Conservation (phyloP, 1,140 invertebrate species). For the Leguminivora glycinivorella region DNA sequence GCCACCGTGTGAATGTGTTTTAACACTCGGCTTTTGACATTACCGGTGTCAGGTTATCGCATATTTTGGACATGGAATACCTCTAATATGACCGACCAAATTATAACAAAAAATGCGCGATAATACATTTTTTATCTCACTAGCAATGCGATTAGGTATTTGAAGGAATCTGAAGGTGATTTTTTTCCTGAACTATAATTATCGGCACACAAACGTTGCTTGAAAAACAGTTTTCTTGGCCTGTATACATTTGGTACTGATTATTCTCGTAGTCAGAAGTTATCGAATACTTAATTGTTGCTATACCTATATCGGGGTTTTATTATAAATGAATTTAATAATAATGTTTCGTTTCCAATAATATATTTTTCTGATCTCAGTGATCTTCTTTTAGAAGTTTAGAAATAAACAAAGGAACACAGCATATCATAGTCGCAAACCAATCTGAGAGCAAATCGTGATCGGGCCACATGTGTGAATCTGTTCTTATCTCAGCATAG, state of each 20-base stretch:
- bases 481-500: slow-evolving; percentile 54
- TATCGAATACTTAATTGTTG: no score
- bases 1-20: slow-evolving; percentile 74
- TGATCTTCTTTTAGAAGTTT: no score
- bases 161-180: not conserved
- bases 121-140: not conserved
- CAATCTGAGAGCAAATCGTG: slow-evolving; percentile 44
- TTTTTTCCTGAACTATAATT: slow-evolving; percentile 2
- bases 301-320: no score
- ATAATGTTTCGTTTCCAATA: no score
- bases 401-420: no score
- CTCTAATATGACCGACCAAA: slow-evolving; percentile 56
- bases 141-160: not conserved
- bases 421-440: slow-evolving; percentile 29
- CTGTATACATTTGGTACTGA: not conserved
- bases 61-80: slow-evolving; percentile 59
- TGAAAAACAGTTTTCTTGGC: slow-evolving; percentile 16
- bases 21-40: slow-evolving; percentile 58
- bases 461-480: slow-evolving; percentile 38
- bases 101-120: slow-evolving; percentile 5
- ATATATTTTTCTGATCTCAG: not conserved
- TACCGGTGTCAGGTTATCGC: slow-evolving; percentile 64
- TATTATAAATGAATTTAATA: no score
- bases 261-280: no score
- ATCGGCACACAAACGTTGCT: slow-evolving; percentile 23